phyloP scores from a whole-genome alignment of 2,888 invertebrate genomes.

The Lycophotia porphyrea region DNA sequence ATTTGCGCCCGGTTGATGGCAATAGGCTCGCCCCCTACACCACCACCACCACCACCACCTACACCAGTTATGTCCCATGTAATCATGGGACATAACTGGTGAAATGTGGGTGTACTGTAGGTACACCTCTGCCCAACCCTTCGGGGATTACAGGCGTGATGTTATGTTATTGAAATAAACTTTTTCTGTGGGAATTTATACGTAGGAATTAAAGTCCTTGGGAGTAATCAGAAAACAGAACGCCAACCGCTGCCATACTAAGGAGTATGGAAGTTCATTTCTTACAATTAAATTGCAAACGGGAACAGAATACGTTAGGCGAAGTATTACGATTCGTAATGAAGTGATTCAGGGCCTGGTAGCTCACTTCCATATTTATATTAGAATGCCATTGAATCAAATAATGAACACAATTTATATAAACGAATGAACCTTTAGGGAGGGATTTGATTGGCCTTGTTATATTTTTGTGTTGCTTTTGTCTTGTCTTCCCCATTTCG shows the following conservation, averaged over 20 bases:
- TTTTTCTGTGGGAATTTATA: neutral
- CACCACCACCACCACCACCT: too few species aligned
- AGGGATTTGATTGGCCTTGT: slow-evolving; percentile 41
- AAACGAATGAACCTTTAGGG: slow-evolving; percentile 24
- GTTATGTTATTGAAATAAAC: neutral
- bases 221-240: neutral
- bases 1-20: too few species aligned
- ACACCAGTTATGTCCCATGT: too few species aligned
- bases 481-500: slow-evolving; percentile 9
- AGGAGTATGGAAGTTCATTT: neutral
- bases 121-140: too few species aligned
- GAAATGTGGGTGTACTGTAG: too few species aligned
- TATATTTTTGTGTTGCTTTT: slow-evolving; percentile 18
- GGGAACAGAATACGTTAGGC: neutral
- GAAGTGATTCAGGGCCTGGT: slow-evolving; percentile 18
- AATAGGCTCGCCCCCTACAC: too few species aligned
- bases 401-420: slow-evolving; percentile 36
- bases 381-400: slow-evolving; percentile 46
- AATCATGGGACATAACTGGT: too few species aligned
- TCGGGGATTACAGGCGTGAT: too few species aligned
- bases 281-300: neutral
- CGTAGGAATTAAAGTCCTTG: neutral
- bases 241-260: neutral
- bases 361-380: slow-evolving; percentile 38
- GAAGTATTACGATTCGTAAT: slow-evolving; percentile 32